These are phyloP conservation scores for Clarias gariepinus DNA, from an alignment of 2,113 vertebrate genomes.

Conservation along the genomic window DNA sequence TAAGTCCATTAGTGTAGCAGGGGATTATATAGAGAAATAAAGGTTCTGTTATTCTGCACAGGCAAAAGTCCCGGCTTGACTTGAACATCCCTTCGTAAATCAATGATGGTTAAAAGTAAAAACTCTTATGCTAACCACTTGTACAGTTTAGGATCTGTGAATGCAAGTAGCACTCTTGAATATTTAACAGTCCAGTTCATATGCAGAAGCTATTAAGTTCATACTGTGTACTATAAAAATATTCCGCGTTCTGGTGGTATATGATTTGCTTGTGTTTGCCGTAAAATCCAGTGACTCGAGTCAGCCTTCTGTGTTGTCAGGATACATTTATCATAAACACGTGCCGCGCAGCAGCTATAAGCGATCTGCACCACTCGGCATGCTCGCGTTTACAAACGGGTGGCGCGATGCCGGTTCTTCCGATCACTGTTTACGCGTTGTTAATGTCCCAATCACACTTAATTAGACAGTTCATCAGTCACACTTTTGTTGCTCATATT, in stretches of 20 bases:
- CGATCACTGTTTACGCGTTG: slow-evolving; percentile 43
- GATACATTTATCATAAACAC: slow-evolving; percentile 21
- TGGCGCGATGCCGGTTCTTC: slow-evolving; percentile 15
- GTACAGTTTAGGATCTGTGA: not conserved
- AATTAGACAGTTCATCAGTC: slow-evolving; percentile 44
- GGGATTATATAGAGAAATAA: too few relatives aligned
- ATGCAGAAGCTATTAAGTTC: not conserved
- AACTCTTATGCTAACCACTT: not conserved
- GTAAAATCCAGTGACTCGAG: slow-evolving; percentile 28
- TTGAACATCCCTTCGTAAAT: not conserved
- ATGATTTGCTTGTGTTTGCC: slow-evolving; percentile 19
- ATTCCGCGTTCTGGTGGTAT: not conserved
- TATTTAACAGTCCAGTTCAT: not conserved
- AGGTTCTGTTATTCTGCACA: too few relatives aligned
- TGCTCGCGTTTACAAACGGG: not conserved
- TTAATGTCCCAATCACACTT: slow-evolving; percentile 41
- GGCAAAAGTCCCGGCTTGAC: too few relatives aligned
- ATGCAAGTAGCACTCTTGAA: not conserved
- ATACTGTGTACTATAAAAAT: not conserved
- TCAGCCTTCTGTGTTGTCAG: slow-evolving; percentile 41
- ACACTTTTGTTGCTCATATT: slow-evolving; percentile 3
- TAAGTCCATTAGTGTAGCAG: too few relatives aligned
- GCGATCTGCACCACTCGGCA: too few relatives aligned
- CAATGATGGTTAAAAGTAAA: not conserved
- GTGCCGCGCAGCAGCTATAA: not conserved